These are phyloP conservation scores for Pontoporia blainvillei DNA, from an alignment of 2,113 vertebrate species.

Conservation along the genomic window DNA sequence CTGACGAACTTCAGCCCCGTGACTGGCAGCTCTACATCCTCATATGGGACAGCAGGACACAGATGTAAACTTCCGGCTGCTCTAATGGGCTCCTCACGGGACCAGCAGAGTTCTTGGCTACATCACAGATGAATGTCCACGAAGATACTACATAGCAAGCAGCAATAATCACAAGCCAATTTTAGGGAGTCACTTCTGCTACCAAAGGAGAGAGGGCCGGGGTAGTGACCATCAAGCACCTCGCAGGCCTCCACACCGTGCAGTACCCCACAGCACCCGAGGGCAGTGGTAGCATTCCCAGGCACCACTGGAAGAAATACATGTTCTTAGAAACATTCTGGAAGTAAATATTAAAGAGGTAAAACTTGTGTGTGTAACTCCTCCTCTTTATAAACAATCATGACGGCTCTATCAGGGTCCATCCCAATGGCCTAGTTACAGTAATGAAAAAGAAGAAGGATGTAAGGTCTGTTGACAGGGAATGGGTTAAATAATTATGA, in stretches of 20 bases:
- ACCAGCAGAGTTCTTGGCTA: neutral
- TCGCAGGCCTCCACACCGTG: neutral
- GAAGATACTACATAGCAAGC: neutral
- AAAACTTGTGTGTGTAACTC: neutral
- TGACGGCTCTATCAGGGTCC: neutral
- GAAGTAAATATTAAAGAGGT: neutral
- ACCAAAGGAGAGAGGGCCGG: no score
- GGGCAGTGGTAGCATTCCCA: accelerated
- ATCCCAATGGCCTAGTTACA: neutral
- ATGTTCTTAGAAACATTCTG: neutral
- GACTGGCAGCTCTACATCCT: neutral
- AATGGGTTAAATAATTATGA: neutral
- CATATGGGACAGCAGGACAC: neutral
- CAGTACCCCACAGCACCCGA: no score
- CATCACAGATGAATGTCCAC: accelerated
- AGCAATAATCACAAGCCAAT: neutral
- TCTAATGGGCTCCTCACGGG: accelerated
- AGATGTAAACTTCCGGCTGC: neutral
- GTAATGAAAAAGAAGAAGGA: accelerated
- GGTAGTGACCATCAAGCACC: neutral
- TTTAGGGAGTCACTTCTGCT: neutral
- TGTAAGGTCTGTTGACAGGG: neutral
- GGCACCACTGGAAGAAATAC: accelerated
- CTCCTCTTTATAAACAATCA: neutral
- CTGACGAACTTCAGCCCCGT: neutral